Percentiles rank a stretch among this genome's conserved stretches.
phyloP scores from a whole-genome alignment of 2,797 vertebrate species.

The Brachymystax lenok region DNA sequence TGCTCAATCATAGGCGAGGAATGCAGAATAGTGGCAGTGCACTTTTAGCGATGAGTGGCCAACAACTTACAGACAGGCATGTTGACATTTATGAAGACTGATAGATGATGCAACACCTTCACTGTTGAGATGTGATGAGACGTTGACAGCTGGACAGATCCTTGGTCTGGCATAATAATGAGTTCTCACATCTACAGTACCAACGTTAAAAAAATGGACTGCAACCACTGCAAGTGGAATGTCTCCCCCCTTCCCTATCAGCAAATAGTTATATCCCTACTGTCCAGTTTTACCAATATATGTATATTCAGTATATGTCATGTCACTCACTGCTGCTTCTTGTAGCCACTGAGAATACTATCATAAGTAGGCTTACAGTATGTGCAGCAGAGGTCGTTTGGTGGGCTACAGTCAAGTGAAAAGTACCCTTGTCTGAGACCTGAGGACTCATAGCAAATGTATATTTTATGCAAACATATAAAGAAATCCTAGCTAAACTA shows the following conservation, averaged over 20 bases:
- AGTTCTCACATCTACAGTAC: no score
- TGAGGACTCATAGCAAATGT: no score
- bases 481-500: no score
- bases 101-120: conserved; percentile 71
- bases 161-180: conserved; percentile 51
- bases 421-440: not conserved
- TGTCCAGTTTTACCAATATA: not conserved
- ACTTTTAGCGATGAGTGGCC: not conserved
- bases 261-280: not conserved
- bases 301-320: not conserved
- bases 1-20: conserved; percentile 17
- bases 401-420: not conserved
- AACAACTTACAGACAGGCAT: conserved; percentile 52
- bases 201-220: no score
- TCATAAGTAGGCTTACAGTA: no score
- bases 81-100: conserved; percentile 70
- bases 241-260: not conserved
- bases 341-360: no score
- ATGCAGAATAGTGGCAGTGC: not conserved
- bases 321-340: no score
- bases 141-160: conserved; percentile 71
- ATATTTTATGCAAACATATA: no score
- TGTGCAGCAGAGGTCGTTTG: not conserved
- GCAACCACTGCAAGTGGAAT: not conserved
- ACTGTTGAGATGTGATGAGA: conserved; percentile 65